phyloP scores from a whole-genome alignment of 2,113 vertebrate species.

The Forbesichthys papilliferus region DNA sequence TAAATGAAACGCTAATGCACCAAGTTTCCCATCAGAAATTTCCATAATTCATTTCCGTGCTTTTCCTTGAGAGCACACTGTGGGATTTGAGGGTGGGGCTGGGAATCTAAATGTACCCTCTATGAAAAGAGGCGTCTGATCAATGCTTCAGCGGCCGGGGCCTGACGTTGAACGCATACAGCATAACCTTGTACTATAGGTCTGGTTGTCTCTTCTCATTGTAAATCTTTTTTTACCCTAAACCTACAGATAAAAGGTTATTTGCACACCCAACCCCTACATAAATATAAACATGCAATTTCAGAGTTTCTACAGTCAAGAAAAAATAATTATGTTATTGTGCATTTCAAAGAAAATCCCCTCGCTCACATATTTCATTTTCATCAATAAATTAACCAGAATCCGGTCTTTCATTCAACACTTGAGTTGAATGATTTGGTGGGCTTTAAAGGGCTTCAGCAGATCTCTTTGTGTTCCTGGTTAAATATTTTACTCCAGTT shows the following conservation, averaged over 20 bases:
- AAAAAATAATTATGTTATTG: slow-evolving; percentile 58
- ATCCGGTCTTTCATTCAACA: slow-evolving; percentile 56
- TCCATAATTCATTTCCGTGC: slow-evolving; percentile 85
- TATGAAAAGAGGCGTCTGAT: slow-evolving; percentile 70
- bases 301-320: slow-evolving; percentile 45
- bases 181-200: slow-evolving; percentile 63
- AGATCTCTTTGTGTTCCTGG: slow-evolving; percentile 69
- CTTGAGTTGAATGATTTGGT: slow-evolving; percentile 68
- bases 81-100: slow-evolving; percentile 73
- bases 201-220: slow-evolving; percentile 40
- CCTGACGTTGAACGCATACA: slow-evolving; percentile 57
- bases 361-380: slow-evolving; percentile 69
- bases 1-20: slow-evolving; percentile 81
- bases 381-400: slow-evolving; percentile 75
- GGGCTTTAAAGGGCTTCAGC: slow-evolving; percentile 62
- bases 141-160: slow-evolving; percentile 59
- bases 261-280: slow-evolving; percentile 26
- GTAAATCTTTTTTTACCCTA: slow-evolving; percentile 11
- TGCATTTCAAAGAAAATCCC: slow-evolving; percentile 68
- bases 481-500: slow-evolving; percentile 72
- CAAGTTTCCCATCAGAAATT: slow-evolving; percentile 82
- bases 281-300: slow-evolving; percentile 34
- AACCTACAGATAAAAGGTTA: not conserved
- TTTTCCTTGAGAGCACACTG: slow-evolving; percentile 77
- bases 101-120: slow-evolving; percentile 69